Base-by-base conservation (phyloP, 2,888 invertebrate genomes). In the Mesoligia furuncula region DNA sequence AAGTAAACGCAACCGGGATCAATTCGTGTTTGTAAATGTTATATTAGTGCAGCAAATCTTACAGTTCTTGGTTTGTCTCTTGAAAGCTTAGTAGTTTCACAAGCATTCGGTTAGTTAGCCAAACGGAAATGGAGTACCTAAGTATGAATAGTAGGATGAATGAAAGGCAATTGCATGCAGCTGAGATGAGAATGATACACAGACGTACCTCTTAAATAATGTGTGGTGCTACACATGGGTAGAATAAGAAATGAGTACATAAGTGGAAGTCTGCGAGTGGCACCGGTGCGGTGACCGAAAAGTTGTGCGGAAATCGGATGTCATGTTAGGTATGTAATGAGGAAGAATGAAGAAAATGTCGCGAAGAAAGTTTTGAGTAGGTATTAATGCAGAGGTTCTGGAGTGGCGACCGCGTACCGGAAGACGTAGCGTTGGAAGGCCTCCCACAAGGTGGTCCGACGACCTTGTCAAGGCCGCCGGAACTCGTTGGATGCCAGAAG, bases 51-150 rank as follows among this genome's bases (percentile, higher is more conserved):
- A 45, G 80, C 24, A 24, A 72, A 45, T 36, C 9, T 24, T 36
- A 17, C 54, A 61, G 51, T 62, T 17, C 20, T 62, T 27, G 24
- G 72, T 80, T 42, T 36, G 72, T 31, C 0, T 69, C 17, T 36
- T 17, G 42, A 45, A 80, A 79, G 31, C 51, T 71, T 80, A 42
- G 39, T 20, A 77, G 57, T n/a, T 71, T n/a, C 39, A 39, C n/a
- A 48, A 31, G 70, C 5, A 31, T 69, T 11, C 54, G 66, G 24
- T 36, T 45, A 54, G 9, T 27, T 9, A 68, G n/a, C 15, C 11
- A 39, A 54, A 65, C 27, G 36, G 11, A 45, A 27, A 45, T 6
- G 3, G 36, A 36, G 45, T 51, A 20, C 20, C 20, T 27, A 20
- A n/a, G 24, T 54, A 54, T 4, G 54, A 54, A 54, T 24, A 24